These are phyloP conservation scores for Gnathonemus longibarbis DNA, from an alignment of 2,113 vertebrate species.

Conservation along the genomic window DNA sequence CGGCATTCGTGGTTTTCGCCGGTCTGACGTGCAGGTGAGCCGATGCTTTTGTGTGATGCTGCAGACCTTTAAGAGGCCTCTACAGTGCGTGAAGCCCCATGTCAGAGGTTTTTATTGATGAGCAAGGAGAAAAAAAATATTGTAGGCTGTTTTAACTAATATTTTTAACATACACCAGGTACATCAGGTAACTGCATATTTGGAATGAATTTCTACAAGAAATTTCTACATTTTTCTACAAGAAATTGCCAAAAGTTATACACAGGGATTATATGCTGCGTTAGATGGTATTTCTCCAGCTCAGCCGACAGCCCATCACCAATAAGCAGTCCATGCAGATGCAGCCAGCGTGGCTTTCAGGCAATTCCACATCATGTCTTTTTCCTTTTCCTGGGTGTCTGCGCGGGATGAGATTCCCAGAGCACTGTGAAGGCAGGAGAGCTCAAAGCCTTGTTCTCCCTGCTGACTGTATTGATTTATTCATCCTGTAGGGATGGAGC, in stretches of 20 bases:
- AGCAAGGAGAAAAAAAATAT: background rate
- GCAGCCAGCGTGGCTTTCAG: background rate
- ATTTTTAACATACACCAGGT: background rate
- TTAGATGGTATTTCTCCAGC: background rate
- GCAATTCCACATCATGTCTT: background rate
- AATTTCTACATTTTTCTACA: background rate
- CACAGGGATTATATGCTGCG: background rate
- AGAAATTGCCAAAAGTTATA: background rate
- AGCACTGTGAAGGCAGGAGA: background rate
- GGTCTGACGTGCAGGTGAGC: background rate
- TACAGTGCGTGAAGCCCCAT: background rate
- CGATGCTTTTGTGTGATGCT: background rate
- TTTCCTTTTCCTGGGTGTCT: background rate
- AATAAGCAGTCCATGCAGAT: background rate
- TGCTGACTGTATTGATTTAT: background rate
- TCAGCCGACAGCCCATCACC: background rate
- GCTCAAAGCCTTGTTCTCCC: background rate
- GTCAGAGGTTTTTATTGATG: background rate
- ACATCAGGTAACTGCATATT: background rate
- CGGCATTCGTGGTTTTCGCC: background rate
- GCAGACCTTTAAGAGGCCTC: background rate
- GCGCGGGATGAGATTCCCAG: background rate
- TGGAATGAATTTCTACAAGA: background rate
- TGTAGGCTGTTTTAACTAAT: background rate
- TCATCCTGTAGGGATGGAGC: too few relatives aligned